Evolutionary conservation across 2,113 vertebrate genomes (phyloP), one percentile per base, ranked within the genome.

Genomic region (Desmodus rotundus): DNA sequence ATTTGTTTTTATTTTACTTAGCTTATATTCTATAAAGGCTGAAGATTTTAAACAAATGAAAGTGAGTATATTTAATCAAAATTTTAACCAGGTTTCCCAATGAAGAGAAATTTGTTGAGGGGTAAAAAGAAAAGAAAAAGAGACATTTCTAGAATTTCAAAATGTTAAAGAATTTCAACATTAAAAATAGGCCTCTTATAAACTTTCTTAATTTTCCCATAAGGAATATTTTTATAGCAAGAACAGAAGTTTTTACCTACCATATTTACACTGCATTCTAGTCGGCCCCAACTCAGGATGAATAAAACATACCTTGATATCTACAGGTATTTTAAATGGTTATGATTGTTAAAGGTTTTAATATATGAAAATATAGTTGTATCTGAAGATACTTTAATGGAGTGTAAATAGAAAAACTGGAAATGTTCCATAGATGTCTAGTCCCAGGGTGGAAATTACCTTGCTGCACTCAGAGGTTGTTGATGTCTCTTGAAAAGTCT

Each of bases 401-500:
- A 52, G 4, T 82, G 70, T 65, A 73, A 82, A 38, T 65, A 63
- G 85, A 52, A 93, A 74, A 82, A 72, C n/a, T 56, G 45, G 19
- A 52, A 33, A 16, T 43, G 15, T 26, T 78, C 50, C 31, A 31
- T 33, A 14, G 76, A 76, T 67, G 26, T 88, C 43, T 19, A 86
- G 0, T 93, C 19, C 16, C 36, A 22, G 33, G 52, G 36, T 67
- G 19, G 3, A 63, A 61, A 24, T 85, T 76, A 41, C 50, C 26
- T 50, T 74, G n/a, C 50, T 54, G 0, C 86, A 61, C 31, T 58
- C 7, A 12, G 38, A 92, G 31, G 33, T 20, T 81, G 26, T 65
- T 87, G 63, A 67, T 85, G 24, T 84, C 38, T 73, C 33, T 45
- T 90, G 81, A 96, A 80, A 84, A 87, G 26, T 92, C n/a, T 76